phyloP scores from a whole-genome alignment of 2,888 invertebrate species.

The Agriopis leucophaearia region DNA sequence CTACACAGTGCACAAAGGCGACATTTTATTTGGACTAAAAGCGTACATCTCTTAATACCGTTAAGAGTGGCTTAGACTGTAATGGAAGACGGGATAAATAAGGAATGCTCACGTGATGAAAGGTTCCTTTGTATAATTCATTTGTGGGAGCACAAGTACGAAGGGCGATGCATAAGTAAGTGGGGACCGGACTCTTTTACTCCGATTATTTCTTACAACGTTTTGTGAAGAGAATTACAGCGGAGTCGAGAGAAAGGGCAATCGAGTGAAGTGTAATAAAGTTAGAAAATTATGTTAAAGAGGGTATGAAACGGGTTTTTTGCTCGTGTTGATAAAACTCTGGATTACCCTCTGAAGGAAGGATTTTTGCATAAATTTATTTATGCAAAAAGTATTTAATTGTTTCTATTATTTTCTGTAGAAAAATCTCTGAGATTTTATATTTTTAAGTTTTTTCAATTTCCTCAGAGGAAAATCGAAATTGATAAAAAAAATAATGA shows the following conservation, averaged over 20 bases:
- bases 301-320: background rate
- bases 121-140: conserved; percentile 61
- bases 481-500: too few relatives aligned
- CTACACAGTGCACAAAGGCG: conserved; percentile 36
- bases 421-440: background rate
- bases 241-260: conserved; percentile 13
- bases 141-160: conserved; percentile 55
- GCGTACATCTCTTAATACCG: conserved; percentile 47
- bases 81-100: conserved; percentile 62
- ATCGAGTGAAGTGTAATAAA: conserved; percentile 29
- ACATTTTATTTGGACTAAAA: conserved; percentile 53
- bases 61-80: conserved; percentile 50
- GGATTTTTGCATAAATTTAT: conserved; percentile 3
- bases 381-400: background rate
- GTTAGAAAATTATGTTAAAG: conserved; percentile 16
- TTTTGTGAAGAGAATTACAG: conserved; percentile 28
- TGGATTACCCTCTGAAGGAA: background rate
- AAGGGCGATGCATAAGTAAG: conserved; percentile 54
- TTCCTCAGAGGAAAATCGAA: too few relatives aligned
- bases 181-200: conserved; percentile 38
- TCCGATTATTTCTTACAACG: conserved; percentile 34
- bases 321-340: background rate
- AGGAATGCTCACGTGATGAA: conserved; percentile 54
- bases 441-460: too few relatives aligned
- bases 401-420: background rate